phyloP scores from a whole-genome alignment of 2,113 vertebrate genomes.

The Cyrtonyx montezumae region DNA sequence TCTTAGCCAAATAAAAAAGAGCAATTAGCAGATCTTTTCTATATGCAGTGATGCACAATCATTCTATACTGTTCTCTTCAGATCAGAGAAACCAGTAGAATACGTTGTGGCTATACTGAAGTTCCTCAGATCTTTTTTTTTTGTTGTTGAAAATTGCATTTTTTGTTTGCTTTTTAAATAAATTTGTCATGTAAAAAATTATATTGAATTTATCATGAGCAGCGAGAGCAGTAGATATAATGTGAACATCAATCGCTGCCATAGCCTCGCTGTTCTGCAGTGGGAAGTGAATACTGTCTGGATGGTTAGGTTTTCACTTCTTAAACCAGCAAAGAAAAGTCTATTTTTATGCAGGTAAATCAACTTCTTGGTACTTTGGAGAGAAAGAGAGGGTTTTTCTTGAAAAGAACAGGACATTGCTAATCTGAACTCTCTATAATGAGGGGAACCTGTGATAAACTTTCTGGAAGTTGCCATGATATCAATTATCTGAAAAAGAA shows the following conservation, averaged over 20 bases:
- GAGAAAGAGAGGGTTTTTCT: background rate
- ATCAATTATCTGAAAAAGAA: slow-evolving; percentile 31
- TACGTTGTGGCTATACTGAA: accelerated
- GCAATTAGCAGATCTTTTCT: background rate
- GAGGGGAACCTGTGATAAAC: slow-evolving; percentile 27
- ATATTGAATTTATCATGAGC: background rate
- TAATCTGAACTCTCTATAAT: background rate
- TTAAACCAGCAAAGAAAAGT: background rate
- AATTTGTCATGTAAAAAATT: background rate
- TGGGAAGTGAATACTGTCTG: background rate
- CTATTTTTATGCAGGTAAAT: background rate
- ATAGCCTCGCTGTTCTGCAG: background rate
- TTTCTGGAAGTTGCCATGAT: slow-evolving; percentile 24
- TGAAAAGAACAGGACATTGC: background rate
- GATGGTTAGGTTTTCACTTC: background rate
- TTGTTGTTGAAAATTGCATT: background rate
- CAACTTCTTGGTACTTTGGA: background rate
- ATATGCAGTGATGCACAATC: background rate
- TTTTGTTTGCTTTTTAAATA: background rate
- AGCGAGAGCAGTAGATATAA: background rate
- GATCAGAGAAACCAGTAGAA: background rate
- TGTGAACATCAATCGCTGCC: background rate
- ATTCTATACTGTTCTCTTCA: background rate
- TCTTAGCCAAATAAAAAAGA: background rate
- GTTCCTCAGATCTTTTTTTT: background rate